Evolutionary conservation across 2,888 invertebrate genomes (phyloP), one percentile per base, ranked within the genome.

Genomic region (Harpalus rufipes): DNA sequence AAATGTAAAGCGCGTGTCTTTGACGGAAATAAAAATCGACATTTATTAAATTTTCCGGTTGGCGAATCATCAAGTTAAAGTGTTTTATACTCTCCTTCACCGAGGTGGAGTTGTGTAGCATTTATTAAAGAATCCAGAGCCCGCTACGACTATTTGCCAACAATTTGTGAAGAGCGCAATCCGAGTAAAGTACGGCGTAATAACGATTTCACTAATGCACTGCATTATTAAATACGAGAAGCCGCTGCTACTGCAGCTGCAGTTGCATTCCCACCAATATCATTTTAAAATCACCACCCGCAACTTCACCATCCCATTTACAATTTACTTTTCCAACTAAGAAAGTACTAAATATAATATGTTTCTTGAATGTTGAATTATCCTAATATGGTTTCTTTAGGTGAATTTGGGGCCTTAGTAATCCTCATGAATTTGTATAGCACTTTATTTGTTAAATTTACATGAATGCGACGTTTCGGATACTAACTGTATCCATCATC

Each of bases 191-290:
- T 81, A 81, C 68, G 51, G 56, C 72, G 68, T 72, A 82, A 82
- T 82, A 82, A 82, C 82, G 82, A 82, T 82, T 82, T 82, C 72
- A 51, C 82, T 82, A 82, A 82, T 82, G 82, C 72, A 82, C 82
- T 39, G 58, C 65, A 82, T 82, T 82, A 82, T 82, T 82, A 82
- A 82, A 82, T 68, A 56, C 82, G n/a, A n/a, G n/a, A n/a, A n/a
- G 21, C 21, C 21, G 51, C 80, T 16, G 32, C 25, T 59, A 7
- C 59, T 59, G 32, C 32, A 32, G 32, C 16, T 16, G 16, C 7
- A 16, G 16, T 14, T 14, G 59, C 16, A 59, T 16, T 59, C 59
- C 14, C 0, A 14, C 16, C 59, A 12, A 51, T 51, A 51, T 51
- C 44, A 51, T 51, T 51, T 51, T 51, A 51, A 12, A 51, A 51